A percentile compares a stretch with the other conserved stretches of the same genome.
These are phyloP conservation scores for Drosophila parvula DNA, from an alignment of 1,140 invertebrate species.

Conservation along the genomic window DNA sequence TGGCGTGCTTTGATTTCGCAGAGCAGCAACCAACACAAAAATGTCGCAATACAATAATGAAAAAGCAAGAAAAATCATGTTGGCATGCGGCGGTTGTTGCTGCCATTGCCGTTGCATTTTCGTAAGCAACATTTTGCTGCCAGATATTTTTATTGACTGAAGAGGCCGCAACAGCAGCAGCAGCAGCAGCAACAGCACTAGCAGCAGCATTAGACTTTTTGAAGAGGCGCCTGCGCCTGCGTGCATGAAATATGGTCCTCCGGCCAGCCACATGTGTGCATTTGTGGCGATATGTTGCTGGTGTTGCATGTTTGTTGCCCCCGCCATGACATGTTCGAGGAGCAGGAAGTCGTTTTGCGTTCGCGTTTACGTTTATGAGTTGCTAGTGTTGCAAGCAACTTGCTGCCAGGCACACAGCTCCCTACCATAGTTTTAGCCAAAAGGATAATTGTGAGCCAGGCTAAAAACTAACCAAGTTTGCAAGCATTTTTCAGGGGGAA, in stretches of 20 bases:
- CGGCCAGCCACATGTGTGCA: conserved; percentile 35
- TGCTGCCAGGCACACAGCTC: conserved; percentile 56
- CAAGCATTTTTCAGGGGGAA: background rate
- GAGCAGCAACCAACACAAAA: conserved; percentile 74
- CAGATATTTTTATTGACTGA: conserved; percentile 77
- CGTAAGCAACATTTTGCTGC: conserved; percentile 67
- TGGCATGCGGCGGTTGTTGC: conserved; percentile 64
- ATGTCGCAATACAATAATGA: conserved; percentile 82
- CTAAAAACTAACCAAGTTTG: background rate
- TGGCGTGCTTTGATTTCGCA: conserved; percentile 76
- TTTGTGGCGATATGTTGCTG: conserved; percentile 14
- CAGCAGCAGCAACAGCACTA: conserved; percentile 25
- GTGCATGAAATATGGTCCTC: conserved; percentile 73
- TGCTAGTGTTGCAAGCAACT: conserved; percentile 67
- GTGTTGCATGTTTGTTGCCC: conserved; percentile 61
- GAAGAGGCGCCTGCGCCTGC: conserved; percentile 81
- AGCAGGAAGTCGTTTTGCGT: conserved; percentile 80
- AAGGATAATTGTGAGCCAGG: conserved; percentile 17
- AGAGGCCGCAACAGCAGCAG: conserved; percentile 63
- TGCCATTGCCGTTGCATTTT: conserved; percentile 43
- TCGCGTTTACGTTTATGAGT: conserved; percentile 77
- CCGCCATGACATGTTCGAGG: conserved; percentile 75
- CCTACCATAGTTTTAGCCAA: conserved; percentile 49
- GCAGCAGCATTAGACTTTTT: conserved; percentile 47
- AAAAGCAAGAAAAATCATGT: conserved; percentile 79